Conservation (phyloP, 2,797 vertebrate species). For the Micrastur ruficollis region DNA sequence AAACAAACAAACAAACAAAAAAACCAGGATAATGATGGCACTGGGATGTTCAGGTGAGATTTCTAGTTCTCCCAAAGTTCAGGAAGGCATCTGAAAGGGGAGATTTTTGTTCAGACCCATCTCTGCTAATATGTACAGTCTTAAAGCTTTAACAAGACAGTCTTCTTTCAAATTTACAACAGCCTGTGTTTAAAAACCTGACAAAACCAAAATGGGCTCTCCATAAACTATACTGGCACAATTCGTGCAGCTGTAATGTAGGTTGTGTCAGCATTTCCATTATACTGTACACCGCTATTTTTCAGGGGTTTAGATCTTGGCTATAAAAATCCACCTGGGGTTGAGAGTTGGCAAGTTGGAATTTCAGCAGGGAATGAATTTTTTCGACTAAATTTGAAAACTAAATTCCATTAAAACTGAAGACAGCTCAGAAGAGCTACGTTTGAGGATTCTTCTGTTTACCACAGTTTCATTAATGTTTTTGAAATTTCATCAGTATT, state of each 20-base stretch:
- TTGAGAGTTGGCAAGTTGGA: slow-evolving; percentile 54
- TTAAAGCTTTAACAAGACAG: slow-evolving; percentile 70
- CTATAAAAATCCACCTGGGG: slow-evolving; percentile 72
- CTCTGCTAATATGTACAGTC: slow-evolving; percentile 54
- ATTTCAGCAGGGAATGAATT: slow-evolving; percentile 50
- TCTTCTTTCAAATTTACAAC: slow-evolving; percentile 77
- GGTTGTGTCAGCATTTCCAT: slow-evolving; percentile 77
- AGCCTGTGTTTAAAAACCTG: slow-evolving; percentile 79
- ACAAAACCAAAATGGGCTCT: slow-evolving; percentile 78
- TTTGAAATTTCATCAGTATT: not conserved
- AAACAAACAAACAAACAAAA: not conserved
- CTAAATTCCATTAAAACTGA: slow-evolving; percentile 12
- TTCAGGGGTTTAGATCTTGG: slow-evolving; percentile 68
- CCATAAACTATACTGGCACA: slow-evolving; percentile 75
- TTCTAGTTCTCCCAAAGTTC: not conserved
- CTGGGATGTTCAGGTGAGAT: not conserved
- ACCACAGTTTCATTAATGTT: not conserved
- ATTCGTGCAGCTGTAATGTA: slow-evolving; percentile 67
- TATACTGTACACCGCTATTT: slow-evolving; percentile 58
- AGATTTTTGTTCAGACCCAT: not conserved
- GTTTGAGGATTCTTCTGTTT: not conserved
- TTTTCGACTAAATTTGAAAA: slow-evolving; percentile 63
- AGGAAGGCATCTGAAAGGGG: not conserved
- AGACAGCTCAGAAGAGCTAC: not conserved
- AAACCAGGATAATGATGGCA: not conserved